Evolutionary conservation across 30 jellyfish, hydroid and myxozoan species (phyloP).

Genomic region (Pelagia noctiluca): DNA sequence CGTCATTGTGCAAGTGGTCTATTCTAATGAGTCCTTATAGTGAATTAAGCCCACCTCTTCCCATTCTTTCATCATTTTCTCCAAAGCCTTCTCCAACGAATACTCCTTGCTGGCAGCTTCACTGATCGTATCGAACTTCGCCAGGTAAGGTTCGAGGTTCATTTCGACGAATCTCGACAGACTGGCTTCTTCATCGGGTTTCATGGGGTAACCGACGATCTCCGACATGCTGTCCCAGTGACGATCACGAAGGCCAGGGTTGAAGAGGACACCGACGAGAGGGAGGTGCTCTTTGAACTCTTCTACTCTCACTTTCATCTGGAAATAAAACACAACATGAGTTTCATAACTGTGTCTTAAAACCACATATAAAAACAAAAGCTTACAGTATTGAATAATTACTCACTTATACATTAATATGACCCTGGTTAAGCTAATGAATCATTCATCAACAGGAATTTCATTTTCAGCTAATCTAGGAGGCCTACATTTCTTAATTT

Average conservation of each 20-base stretch:
- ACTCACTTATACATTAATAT: too few relatives aligned
- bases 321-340: background rate
- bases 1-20: too few relatives aligned
- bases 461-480: too few relatives aligned
- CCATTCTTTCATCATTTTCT: slow-evolving; percentile 97
- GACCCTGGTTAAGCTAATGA: too few relatives aligned
- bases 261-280: slow-evolving; percentile 84
- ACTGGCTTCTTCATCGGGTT: slow-evolving; percentile 94
- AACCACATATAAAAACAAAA: too few relatives aligned
- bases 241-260: slow-evolving; percentile 99
- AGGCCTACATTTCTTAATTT: too few relatives aligned
- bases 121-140: slow-evolving; percentile 86
- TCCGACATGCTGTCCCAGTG: slow-evolving; percentile 99
- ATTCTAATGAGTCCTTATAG: too few relatives aligned
- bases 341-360: too few relatives aligned
- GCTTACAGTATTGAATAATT: too few relatives aligned
- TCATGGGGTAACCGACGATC: slow-evolving; percentile 95
- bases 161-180: slow-evolving; percentile 87
- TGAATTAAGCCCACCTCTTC: slow-evolving; percentile 75
- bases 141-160: slow-evolving; percentile 95
- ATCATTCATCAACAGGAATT: too few relatives aligned
- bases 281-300: slow-evolving; percentile 98
- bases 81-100: slow-evolving; percentile 95
- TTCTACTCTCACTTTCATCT: slow-evolving; percentile 94
- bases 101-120: slow-evolving; percentile 99